Base-by-base conservation (phyloP, 1,140 invertebrate genomes). In the Drosophila triauraria region DNA sequence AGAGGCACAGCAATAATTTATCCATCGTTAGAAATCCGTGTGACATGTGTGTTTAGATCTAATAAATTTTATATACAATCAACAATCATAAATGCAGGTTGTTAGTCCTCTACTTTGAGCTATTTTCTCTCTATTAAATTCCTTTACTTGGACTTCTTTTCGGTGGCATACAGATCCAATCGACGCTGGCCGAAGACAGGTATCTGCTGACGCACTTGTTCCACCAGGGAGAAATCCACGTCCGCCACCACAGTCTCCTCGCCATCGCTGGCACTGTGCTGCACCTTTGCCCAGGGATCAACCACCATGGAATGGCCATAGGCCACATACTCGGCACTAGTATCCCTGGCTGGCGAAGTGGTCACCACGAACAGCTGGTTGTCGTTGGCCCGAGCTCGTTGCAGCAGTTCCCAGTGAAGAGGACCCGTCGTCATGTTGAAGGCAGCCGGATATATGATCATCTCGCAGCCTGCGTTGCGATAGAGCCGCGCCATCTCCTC, bases 361-460 rank as follows among this genome's bases (percentile, higher is more conserved):
- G 95, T 94, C 25, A 95, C 95, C 27, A 97, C 95, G 93, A 94
- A 97, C 25, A 97, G 93, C 93, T 98, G 98, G 93, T 98, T 97
- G 93, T 99, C 91, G 43, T 96, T 94, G 25, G 98, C 98, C 56
- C 98, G 94, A 1, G 95, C 94, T 47, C 97, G 94, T 70, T 95
- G 95, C 4, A 99, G 93, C 3, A 99, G 93, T 82, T 98, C 96
- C 98, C 98, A 99, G 92, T 99, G 98, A 12, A 96, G 93, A 1
- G 98, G 98, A 0, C 98, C 98, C 1, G 98, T 99, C 12, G 97
- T 98, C 96, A 98, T 97, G 93, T 98, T 99, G 91, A 99, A 99
- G 13, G 98, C 98, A 48, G 96, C 97, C n/a, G 98, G 98, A 93
- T 98, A 99, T 10, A 99, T 93, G 15, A 98, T 92, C 81, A 98